phyloP scores from a whole-genome alignment of 2,888 invertebrate species.

The Cerceris rybyensis region DNA sequence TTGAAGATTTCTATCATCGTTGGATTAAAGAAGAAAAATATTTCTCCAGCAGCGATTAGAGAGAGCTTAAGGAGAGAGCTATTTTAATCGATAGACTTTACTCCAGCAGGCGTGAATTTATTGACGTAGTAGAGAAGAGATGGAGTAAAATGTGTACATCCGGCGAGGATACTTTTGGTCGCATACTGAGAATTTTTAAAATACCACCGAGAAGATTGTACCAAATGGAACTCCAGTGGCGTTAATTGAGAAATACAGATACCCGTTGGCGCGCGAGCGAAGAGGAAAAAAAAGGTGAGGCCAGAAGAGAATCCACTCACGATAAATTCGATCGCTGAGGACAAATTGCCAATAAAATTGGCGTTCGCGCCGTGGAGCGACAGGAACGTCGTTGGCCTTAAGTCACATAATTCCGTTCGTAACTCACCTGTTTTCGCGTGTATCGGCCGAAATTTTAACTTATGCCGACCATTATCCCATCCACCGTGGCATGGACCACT shows the following conservation, averaged over 20 bases:
- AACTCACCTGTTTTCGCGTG: conserved; percentile 76
- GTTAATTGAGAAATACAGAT: conserved; percentile 68
- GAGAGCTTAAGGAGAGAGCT: too few relatives aligned
- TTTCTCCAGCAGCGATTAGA: too few relatives aligned
- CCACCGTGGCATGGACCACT: conserved; percentile 29
- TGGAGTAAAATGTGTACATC: conserved; percentile 13
- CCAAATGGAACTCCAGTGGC: conserved; percentile 44
- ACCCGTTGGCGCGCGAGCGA: conserved; percentile 32
- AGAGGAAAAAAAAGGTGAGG: background rate
- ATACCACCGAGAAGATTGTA: conserved; percentile 23
- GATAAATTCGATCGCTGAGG: conserved; percentile 71
- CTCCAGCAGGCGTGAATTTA: too few relatives aligned
- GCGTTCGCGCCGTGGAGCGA: conserved; percentile 48
- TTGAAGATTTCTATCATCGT: too few relatives aligned
- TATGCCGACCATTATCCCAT: conserved; percentile 73
- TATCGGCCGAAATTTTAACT: conserved; percentile 77
- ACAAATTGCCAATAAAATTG: conserved; percentile 74
- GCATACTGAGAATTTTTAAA: conserved; percentile 4
- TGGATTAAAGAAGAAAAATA: too few relatives aligned
- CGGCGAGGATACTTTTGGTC: conserved; percentile 1
- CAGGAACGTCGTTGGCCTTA: conserved; percentile 59
- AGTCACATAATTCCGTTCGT: conserved; percentile 74
- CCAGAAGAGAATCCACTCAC: conserved; percentile 37
- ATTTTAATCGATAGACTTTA: too few relatives aligned
- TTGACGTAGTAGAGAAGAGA: background rate